Evolutionary conservation across 2,797 vertebrate species (phyloP), one percentile per base, ranked within the genome.

Genomic region (Argentina silus): DNA sequence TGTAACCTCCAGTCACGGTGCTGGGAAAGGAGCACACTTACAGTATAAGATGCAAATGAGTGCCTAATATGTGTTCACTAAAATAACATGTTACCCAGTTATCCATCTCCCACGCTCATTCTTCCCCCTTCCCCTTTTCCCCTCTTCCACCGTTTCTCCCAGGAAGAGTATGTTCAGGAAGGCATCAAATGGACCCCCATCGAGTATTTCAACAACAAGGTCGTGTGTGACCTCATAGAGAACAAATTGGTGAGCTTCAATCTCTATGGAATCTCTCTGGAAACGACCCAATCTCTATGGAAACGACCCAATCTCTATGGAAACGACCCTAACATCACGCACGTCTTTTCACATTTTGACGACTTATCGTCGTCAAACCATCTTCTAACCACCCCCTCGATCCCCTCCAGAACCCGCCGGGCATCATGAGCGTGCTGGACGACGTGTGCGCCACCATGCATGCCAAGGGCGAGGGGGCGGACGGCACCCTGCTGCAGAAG

Each of bases 141-240:
- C 47, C 48, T 56, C 50, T 8, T 15, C 14, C 17, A 1, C 12
- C 50, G 55, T 61, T 64, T 47, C 12, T 61, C 69, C 71, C 88
- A 99, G 98, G 98, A 99, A 83, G 98, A 99, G 69, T 99, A 99
- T 0, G 96, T 99, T 21, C 96, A 98, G 78, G 98, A 99, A 70
- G 97, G 98, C 44, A 99, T 99, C 90, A 97, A 94, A 86, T 99
- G 98, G 98, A 95, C 92, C 0, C 93, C 97, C 27, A 99, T 99
- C 53, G 93, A 98, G 60, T 99, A 98, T 78, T 99, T 99, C 91
- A 99, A 99, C 91, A 99, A 99, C 92, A 99, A 99, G 88, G 81
- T 99, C 44, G 98, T 99, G 80, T 99, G 98, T 2, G 97, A 99
- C 84, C 96, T 99, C 68, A 99, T 99, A 48, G 98, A 99, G 90